Percentiles rank a stretch among this genome's conserved stretches.
These are phyloP conservation scores for Hydra vulgaris DNA, from an alignment of 30 jellyfish, hydroid and myxozoan genomes.

Conservation along the genomic window DNA sequence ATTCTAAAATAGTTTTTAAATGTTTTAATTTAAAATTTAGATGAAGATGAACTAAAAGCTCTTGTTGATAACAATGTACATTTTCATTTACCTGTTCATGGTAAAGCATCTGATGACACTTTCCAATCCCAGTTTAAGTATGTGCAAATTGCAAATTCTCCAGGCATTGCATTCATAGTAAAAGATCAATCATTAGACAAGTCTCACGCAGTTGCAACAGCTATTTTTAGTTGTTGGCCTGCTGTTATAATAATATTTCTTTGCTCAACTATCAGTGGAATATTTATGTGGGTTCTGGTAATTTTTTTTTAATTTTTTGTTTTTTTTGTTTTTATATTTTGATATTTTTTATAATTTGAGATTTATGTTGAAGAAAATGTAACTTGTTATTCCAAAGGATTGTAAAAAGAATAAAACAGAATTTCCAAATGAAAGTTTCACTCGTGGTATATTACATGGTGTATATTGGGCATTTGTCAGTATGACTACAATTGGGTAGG, in stretches of 20 bases:
- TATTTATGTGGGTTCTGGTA: constrained; percentile 51
- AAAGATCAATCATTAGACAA: constrained; percentile 26
- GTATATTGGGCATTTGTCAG: constrained; percentile 76
- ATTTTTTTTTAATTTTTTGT: background rate
- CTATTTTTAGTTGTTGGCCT: constrained; percentile 56
- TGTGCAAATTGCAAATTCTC: constrained; percentile 28
- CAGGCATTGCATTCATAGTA: constrained; percentile 51
- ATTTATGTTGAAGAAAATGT: background rate
- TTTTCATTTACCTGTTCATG: constrained; percentile 44
- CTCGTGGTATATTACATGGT: constrained; percentile 47
- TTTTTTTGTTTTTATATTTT: background rate
- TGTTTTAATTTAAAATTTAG: constrained; percentile 8
- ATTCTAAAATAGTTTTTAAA: too few relatives aligned
- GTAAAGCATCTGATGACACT: constrained; percentile 21
- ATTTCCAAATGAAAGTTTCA: constrained; percentile 38
- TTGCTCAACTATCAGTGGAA: constrained; percentile 41
- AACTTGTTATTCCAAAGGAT: constrained; percentile 39
- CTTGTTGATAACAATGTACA: constrained; percentile 40
- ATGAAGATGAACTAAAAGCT: constrained; percentile 26
- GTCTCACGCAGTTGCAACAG: constrained; percentile 6
- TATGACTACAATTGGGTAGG: constrained; percentile 92
- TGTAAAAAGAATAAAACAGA: constrained; percentile 39
- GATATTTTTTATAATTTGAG: too few relatives aligned
- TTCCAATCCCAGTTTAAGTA: constrained; percentile 27
- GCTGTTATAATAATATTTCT: constrained; percentile 37